Percentiles rank a stretch among this genome's conserved stretches.
phyloP scores from a whole-genome alignment of 2,113 vertebrate genomes.

The Ochotona curzoniae region DNA sequence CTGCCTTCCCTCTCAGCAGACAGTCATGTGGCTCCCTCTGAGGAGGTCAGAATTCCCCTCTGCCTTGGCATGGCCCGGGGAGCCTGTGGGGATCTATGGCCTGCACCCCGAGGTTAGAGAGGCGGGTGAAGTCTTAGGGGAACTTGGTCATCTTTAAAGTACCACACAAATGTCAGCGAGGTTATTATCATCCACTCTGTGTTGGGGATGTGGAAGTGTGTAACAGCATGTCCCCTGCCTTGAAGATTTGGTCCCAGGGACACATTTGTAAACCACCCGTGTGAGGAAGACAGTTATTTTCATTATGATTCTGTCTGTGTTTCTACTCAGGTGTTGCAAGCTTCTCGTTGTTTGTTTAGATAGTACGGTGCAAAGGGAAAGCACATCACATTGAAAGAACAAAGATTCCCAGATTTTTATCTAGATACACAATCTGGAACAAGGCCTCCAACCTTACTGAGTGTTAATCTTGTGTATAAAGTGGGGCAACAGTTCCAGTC shows the following conservation, averaged over 20 bases:
- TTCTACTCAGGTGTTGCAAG: constrained; percentile 31
- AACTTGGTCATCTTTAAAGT: background rate
- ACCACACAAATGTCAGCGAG: background rate
- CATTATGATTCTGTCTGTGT: background rate
- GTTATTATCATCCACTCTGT: background rate
- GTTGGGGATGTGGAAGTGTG: background rate
- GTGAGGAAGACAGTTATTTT: constrained; percentile 26
- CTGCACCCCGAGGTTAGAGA: background rate
- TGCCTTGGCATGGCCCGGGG: background rate
- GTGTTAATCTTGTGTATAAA: constrained; percentile 17
- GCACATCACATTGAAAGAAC: background rate
- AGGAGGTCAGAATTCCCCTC: background rate
- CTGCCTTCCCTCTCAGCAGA: background rate
- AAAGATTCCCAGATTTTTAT: background rate
- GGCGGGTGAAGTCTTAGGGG: background rate
- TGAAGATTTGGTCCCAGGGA: constrained; percentile 15
- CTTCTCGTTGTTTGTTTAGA: background rate
- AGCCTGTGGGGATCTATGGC: background rate
- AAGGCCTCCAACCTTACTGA: background rate
- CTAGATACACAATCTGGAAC: background rate
- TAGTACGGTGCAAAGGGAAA: background rate
- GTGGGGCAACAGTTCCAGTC: background rate
- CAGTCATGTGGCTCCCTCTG: background rate
- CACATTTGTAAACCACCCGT: background rate
- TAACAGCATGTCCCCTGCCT: background rate